A percentile compares a stretch with the other conserved stretches of the same genome.
phyloP scores from a whole-genome alignment of 2,797 vertebrate genomes.

The Huso huso region DNA sequence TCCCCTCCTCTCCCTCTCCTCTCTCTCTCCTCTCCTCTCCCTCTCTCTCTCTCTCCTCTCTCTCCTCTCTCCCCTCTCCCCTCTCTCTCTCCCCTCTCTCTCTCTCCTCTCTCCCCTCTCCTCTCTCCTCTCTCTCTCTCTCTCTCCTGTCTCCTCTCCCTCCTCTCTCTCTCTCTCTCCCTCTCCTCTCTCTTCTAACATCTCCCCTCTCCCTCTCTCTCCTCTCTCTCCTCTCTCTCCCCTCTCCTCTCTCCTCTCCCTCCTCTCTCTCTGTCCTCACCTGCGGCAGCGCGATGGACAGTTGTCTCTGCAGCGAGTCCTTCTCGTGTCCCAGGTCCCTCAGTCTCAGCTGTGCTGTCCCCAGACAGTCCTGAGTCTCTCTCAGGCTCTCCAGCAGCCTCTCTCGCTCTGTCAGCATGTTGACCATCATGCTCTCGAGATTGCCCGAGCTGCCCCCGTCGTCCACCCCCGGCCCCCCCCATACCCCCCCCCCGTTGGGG shows the following conservation, averaged over 20 bases:
- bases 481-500: conserved; percentile 34
- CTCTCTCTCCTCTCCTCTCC: not conserved
- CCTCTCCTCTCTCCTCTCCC: too few species aligned
- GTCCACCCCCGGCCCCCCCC: conserved; percentile 42
- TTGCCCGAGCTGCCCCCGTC: conserved; percentile 84
- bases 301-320: conserved; percentile 80
- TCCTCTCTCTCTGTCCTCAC: conserved; percentile 40
- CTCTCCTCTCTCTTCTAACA: too few species aligned
- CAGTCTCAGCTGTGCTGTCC: conserved; percentile 75
- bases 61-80: not conserved
- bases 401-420: conserved; percentile 89
- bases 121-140: conserved; percentile 47
- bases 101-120: conserved; percentile 1
- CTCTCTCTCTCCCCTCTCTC: not conserved
- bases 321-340: conserved; percentile 82
- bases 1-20: too few species aligned
- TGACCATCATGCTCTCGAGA: conserved; percentile 89
- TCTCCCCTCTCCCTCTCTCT: not conserved
- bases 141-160: conserved; percentile 21
- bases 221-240: conserved; percentile 62
- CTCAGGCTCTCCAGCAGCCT: conserved; percentile 80
- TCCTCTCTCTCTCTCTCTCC: conserved; percentile 6
- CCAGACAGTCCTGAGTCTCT: conserved; percentile 81
- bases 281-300: conserved; percentile 84
- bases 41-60: not conserved